Base-by-base conservation (phyloP, 2,888 invertebrate genomes). In the Chaetogeoica ovagalla region DNA sequence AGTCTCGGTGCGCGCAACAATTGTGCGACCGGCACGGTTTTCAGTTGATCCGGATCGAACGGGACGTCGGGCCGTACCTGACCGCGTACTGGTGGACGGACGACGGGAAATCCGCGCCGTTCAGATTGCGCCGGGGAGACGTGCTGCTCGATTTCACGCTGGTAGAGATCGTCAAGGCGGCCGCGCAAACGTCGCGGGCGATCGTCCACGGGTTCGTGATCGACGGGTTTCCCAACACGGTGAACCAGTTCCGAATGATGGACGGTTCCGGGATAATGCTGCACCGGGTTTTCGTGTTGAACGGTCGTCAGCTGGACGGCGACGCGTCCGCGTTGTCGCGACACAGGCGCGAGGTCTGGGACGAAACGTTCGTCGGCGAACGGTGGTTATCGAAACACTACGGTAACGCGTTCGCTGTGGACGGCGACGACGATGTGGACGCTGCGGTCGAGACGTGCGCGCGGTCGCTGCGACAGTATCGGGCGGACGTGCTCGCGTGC, bases 151-250 rank as follows among this genome's bases (percentile, higher is more conserved):
- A 77, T 13, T 9, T 23, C 19, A 6, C 52, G 30, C 8, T 70
- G 17, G 37, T 8, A 6, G 77, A 70, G n/a, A 13, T 37, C 15
- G 52, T 74, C 13, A 65, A 17, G 21, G 37, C 21, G 30, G 77
- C 59, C n/a, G 55, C 13, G 55, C 52, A 23, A 6, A 19, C 37
- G 0, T 9, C 11, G 5, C 77, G 23, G 19, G 70, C 77, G 1
- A 7, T 3, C 9, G 37, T 39, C 5, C 43, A n/a, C 13, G 79
- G 79, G 0, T 79, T 23, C n/a, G 63, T 71, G n/a, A 9, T 79
- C 17, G 79, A 79, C 39, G 79, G 79, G 23, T 79, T 43, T 6
- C 79, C 79, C 5, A 11, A 4, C 13, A 79, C 79, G 17, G 57
- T 6, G n/a, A 19, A 4, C 79, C 79, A 79, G 57, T 79, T 79